Conservation (phyloP, 2,888 invertebrate species). For the Cataglyphis altisquamis region DNA sequence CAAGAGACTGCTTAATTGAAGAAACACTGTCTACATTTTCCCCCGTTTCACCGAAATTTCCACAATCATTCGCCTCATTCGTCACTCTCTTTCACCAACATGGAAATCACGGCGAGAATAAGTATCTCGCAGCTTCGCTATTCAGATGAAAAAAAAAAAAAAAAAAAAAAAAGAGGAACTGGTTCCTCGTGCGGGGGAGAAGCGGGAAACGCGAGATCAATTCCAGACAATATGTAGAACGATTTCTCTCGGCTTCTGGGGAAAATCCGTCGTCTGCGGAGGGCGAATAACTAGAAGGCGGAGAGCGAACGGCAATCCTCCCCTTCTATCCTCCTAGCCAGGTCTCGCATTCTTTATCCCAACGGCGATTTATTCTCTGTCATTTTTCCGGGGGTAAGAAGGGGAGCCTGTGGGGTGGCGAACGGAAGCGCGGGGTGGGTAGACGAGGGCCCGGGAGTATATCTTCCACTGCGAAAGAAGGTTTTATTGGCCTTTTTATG, state of each 20-base stretch:
- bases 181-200: slow-evolving; percentile 6
- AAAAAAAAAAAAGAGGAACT: slow-evolving; percentile 14
- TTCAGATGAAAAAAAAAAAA: slow-evolving; percentile 25
- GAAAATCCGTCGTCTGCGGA: slow-evolving; percentile 67
- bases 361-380: slow-evolving; percentile 80
- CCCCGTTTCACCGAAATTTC: slow-evolving; percentile 68
- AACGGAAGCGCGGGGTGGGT: slow-evolving; percentile 41
- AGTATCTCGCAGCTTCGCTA: slow-evolving; percentile 18
- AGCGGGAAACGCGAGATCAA: slow-evolving; percentile 75
- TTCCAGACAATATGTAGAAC: slow-evolving; percentile 82
- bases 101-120: slow-evolving; percentile 15
- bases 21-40: slow-evolving; percentile 5
- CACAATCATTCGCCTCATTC: slow-evolving; percentile 72
- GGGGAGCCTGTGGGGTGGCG: slow-evolving; percentile 46
- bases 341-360: slow-evolving; percentile 78
- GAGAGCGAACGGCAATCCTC: slow-evolving; percentile 52
- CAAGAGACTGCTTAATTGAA: slow-evolving; percentile 57
- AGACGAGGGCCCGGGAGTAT: slow-evolving; percentile 55
- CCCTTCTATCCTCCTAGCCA: slow-evolving; percentile 32
- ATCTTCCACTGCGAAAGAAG: slow-evolving; percentile 70
- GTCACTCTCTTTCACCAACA: slow-evolving; percentile 65
- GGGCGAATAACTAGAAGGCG: slow-evolving; percentile 69
- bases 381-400: slow-evolving; percentile 78
- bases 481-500: slow-evolving; percentile 83
- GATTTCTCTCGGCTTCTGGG: slow-evolving; percentile 79